Conservation (phyloP, 2,888 invertebrate genomes). For the Hetaerina titia region DNA sequence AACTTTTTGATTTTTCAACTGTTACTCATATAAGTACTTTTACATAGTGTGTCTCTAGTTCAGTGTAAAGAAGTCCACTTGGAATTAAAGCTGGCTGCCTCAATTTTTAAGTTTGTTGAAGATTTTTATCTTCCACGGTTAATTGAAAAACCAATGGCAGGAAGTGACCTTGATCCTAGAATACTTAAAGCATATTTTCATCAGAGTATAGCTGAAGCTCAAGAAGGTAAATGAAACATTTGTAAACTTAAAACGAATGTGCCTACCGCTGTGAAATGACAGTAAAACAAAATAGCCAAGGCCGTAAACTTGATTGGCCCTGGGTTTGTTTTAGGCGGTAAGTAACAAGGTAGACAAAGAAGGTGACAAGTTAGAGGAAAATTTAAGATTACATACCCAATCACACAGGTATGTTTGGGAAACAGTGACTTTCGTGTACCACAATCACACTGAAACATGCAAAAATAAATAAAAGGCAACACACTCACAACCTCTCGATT, state of each 20-base stretch:
- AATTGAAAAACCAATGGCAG: conserved; percentile 76
- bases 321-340: too few species aligned
- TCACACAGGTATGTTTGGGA: too few species aligned
- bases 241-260: neutral
- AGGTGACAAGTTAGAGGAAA: too few species aligned
- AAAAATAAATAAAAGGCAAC: too few species aligned
- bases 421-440: too few species aligned
- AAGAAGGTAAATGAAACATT: conserved; percentile 78
- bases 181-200: conserved; percentile 81
- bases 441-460: too few species aligned
- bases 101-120: conserved; percentile 81
- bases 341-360: too few species aligned
- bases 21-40: neutral
- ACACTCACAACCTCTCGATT: too few species aligned
- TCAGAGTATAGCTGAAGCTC: conserved; percentile 84
- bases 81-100: conserved; percentile 81
- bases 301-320: too few species aligned
- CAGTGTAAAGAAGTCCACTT: conserved; percentile 83
- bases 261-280: neutral
- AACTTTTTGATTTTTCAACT: neutral
- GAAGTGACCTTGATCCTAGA: conserved; percentile 80
- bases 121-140: conserved; percentile 74
- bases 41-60: conserved; percentile 78
- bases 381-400: too few species aligned
- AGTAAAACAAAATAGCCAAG: too few species aligned